Evolutionary conservation across 2,797 vertebrate species (phyloP).

Genomic region (Lophotriccus pileatus): DNA sequence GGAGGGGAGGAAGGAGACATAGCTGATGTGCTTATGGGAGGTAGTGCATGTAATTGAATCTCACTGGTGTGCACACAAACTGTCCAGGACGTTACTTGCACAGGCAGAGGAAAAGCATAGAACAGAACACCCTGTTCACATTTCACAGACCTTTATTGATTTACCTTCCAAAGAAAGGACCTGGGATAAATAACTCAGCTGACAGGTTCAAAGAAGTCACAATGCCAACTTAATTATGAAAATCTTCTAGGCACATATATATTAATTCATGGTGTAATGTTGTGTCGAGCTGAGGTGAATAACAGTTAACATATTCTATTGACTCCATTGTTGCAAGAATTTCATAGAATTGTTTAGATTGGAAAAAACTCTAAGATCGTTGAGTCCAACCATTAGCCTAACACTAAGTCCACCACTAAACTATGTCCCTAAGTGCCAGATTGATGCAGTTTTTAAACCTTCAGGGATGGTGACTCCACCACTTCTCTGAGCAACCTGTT

Average conservation of each 20-base stretch:
- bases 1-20: background rate
- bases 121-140: background rate
- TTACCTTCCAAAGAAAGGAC: conserved; percentile 52
- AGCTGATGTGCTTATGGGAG: background rate
- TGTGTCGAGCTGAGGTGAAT: conserved; percentile 68
- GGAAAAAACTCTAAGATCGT: background rate
- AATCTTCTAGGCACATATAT: conserved; percentile 67
- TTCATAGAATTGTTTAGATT: conserved; percentile 14
- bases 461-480: background rate
- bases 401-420: background rate
- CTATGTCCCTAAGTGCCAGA: background rate
- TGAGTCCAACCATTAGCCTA: background rate
- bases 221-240: conserved; percentile 72
- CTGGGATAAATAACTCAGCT: conserved; percentile 3
- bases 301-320: conserved; percentile 82
- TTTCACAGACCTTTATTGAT: background rate
- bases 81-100: background rate
- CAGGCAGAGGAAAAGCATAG: background rate
- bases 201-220: conserved; percentile 59
- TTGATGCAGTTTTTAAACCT: background rate
- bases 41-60: background rate
- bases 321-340: conserved; percentile 77
- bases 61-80: background rate
- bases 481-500: background rate
- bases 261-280: conserved; percentile 73